Evolutionary conservation across 2,797 vertebrate species (phyloP).

Genomic region (Rhinogobio ventralis): DNA sequence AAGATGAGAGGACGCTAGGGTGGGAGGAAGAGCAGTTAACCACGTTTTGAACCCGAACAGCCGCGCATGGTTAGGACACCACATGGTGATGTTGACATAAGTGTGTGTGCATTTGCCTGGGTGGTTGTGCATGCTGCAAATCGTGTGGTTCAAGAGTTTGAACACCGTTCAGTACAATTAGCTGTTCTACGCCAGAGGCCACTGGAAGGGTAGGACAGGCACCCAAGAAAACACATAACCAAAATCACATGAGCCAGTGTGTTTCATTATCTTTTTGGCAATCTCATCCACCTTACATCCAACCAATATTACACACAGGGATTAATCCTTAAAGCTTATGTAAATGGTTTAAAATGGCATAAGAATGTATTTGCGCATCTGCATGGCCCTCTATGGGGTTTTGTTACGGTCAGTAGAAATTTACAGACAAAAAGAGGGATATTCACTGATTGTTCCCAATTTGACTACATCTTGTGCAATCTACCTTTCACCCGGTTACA

Average conservation of each 20-base stretch:
- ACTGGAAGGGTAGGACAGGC: constrained; percentile 30
- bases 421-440: background rate
- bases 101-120: constrained; percentile 16
- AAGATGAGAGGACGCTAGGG: constrained; percentile 9
- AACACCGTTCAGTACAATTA: constrained; percentile 7
- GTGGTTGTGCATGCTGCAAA: constrained; percentile 13
- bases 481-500: background rate
- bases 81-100: constrained; percentile 30
- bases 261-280: constrained; percentile 56
- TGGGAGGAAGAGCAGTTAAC: constrained; percentile 27
- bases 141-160: constrained; percentile 10
- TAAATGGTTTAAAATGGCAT: constrained; percentile 17
- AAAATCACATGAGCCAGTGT: constrained; percentile 42
- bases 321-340: constrained; percentile 21
- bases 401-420: constrained; percentile 17
- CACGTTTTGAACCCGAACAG: constrained; percentile 39
- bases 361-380: constrained; percentile 28
- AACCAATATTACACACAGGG: constrained; percentile 9
- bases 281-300: background rate
- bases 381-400: constrained; percentile 7
- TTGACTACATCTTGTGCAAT: constrained; percentile 40
- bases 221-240: constrained; percentile 50
- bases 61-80: constrained; percentile 6
- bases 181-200: constrained; percentile 21
- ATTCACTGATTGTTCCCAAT: constrained; percentile 8